These are phyloP conservation scores for Nesoenas mayeri DNA, from an alignment of 2,113 vertebrate species.

Conservation along the genomic window DNA sequence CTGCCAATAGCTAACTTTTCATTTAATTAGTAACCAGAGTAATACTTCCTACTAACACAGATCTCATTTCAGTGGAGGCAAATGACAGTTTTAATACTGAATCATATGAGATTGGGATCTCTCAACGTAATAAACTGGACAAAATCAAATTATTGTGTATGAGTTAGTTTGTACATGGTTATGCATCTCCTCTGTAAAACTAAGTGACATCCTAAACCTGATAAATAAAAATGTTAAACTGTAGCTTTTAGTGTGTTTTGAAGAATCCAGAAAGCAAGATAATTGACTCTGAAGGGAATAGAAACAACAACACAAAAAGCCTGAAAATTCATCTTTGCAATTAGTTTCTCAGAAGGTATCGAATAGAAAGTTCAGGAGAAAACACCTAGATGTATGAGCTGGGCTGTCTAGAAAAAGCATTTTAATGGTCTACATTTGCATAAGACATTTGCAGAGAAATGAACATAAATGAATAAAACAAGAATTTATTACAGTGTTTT, in stretches of 20 bases:
- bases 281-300: not conserved
- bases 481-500: slow-evolving; percentile 34
- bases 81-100: not conserved
- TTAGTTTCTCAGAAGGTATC: not conserved
- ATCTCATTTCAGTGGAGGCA: not conserved
- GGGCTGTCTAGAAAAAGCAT: not conserved
- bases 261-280: slow-evolving; percentile 7
- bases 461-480: slow-evolving; percentile 11
- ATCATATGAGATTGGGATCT: not conserved
- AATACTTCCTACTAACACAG: not conserved
- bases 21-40: not conserved
- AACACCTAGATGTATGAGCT: not conserved
- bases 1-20: not conserved
- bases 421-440: slow-evolving; percentile 48
- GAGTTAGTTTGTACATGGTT: not conserved
- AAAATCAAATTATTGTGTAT: not conserved
- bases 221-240: not conserved
- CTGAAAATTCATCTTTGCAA: not conserved
- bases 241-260: not conserved
- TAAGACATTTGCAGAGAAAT: slow-evolving; percentile 47
- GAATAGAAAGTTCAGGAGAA: not conserved
- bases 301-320: not conserved
- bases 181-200: not conserved
- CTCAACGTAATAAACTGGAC: not conserved
- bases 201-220: not conserved